phyloP scores from a whole-genome alignment of 2,797 vertebrate genomes.

The Cossypha caffra region DNA sequence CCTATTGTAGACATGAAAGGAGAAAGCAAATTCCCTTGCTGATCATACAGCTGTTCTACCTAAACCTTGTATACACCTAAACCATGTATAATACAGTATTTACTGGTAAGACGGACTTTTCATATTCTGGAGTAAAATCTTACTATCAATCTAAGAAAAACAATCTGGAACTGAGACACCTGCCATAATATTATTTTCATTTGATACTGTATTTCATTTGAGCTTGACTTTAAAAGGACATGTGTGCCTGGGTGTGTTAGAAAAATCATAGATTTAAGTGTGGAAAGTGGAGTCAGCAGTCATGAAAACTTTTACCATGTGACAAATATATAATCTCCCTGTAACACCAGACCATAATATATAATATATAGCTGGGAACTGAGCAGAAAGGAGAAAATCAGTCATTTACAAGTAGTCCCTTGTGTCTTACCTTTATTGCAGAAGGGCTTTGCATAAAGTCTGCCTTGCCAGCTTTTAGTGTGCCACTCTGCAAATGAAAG shows the following conservation, averaged over 20 bases:
- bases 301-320: constrained; percentile 50
- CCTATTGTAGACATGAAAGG: neutral
- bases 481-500: constrained; percentile 9
- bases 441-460: neutral
- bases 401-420: constrained; percentile 38
- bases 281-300: constrained; percentile 11
- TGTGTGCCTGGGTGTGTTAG: neutral
- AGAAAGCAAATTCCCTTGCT: neutral
- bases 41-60: neutral
- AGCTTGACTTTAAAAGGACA: constrained; percentile 4
- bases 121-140: neutral
- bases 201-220: constrained; percentile 16
- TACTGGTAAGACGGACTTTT: neutral
- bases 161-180: constrained; percentile 8
- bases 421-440: constrained; percentile 13
- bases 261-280: neutral
- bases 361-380: neutral
- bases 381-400: constrained; percentile 47
- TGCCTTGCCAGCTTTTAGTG: neutral
- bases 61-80: neutral
- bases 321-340: constrained; percentile 13
- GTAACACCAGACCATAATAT: constrained; percentile 22
- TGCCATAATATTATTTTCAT: constrained; percentile 41
- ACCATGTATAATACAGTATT: neutral
- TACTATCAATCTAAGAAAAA: constrained; percentile 30